These are phyloP conservation scores for Axis porcinus DNA, from an alignment of 2,113 vertebrate species.

Conservation along the genomic window DNA sequence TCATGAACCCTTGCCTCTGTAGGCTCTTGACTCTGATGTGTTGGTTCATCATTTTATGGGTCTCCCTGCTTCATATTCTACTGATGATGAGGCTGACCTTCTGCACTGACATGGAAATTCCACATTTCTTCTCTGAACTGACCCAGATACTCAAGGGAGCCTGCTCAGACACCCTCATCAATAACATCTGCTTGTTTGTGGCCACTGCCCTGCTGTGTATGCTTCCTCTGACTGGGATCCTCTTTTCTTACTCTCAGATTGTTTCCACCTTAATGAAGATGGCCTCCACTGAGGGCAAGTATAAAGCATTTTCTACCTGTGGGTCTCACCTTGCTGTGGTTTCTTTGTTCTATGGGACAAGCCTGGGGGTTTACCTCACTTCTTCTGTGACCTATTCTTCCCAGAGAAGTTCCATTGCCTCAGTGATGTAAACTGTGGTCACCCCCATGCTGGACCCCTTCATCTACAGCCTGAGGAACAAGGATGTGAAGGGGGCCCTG, in stretches of 20 bases:
- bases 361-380: background rate
- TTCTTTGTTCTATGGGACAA: constrained; percentile 5
- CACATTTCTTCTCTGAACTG: constrained; percentile 35
- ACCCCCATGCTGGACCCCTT: constrained; percentile 49
- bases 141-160: background rate
- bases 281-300: background rate
- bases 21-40: background rate
- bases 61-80: background rate
- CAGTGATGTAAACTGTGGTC: constrained; percentile 30
- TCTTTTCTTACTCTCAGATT: constrained; percentile 7
- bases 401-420: background rate
- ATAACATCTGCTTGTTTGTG: background rate
- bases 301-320: constrained; percentile 1
- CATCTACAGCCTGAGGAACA: constrained; percentile 44
- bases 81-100: background rate
- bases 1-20: background rate
- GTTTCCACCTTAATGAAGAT: background rate
- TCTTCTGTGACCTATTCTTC: background rate
- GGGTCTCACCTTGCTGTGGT: constrained; percentile 15
- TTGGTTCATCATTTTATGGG: background rate
- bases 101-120: background rate
- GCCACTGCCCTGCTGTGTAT: background rate
- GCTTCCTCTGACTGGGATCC: background rate
- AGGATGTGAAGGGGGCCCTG: constrained; percentile 36
- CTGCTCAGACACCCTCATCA: background rate